Percentiles rank a stretch among this genome's conserved stretches.
These are phyloP conservation scores for Drosophila equinoxialis DNA, from an alignment of 1,140 invertebrate species.

Conservation along the genomic window DNA sequence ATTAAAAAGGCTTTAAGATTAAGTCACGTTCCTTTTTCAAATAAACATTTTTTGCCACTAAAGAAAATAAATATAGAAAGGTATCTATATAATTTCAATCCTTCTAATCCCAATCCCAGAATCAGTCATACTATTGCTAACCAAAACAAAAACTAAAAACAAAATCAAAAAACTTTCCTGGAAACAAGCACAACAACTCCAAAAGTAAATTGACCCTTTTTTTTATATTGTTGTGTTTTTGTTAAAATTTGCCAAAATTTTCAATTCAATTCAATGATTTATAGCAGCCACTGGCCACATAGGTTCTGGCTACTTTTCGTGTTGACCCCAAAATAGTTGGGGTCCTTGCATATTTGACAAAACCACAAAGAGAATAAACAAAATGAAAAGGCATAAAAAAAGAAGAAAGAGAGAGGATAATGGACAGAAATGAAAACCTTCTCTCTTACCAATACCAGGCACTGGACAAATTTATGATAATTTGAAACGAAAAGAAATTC, in stretches of 20 bases:
- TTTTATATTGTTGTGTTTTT: constrained; percentile 27
- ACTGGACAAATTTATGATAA: constrained; percentile 82
- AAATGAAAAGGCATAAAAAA: constrained; percentile 19
- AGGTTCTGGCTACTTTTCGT: constrained; percentile 63
- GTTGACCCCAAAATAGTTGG: constrained; percentile 28
- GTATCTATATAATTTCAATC: too few relatives aligned
- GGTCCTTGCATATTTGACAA: constrained; percentile 66
- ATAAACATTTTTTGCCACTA: too few relatives aligned
- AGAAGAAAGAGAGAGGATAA: constrained; percentile 9
- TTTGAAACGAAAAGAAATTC: constrained; percentile 63
- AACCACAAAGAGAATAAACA: background rate
- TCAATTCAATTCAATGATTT: constrained; percentile 61
- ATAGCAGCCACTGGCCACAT: constrained; percentile 62
- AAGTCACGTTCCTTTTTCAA: too few relatives aligned
- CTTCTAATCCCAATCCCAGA: too few relatives aligned
- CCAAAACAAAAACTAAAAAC: too few relatives aligned
- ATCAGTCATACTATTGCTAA: too few relatives aligned
- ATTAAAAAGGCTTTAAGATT: too few relatives aligned
- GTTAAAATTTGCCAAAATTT: constrained; percentile 70
- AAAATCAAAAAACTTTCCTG: too few relatives aligned
- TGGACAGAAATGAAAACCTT: constrained; percentile 39
- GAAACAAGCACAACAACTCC: too few relatives aligned
- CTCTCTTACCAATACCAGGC: constrained; percentile 40
- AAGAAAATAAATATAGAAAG: too few relatives aligned
- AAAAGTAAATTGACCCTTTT: background rate